Evolutionary conservation across 37 sponge, comb jelly and placozoan species (phyloP), one percentile per base, ranked within the genome.

Genomic region (Haliclona indistincta): DNA sequence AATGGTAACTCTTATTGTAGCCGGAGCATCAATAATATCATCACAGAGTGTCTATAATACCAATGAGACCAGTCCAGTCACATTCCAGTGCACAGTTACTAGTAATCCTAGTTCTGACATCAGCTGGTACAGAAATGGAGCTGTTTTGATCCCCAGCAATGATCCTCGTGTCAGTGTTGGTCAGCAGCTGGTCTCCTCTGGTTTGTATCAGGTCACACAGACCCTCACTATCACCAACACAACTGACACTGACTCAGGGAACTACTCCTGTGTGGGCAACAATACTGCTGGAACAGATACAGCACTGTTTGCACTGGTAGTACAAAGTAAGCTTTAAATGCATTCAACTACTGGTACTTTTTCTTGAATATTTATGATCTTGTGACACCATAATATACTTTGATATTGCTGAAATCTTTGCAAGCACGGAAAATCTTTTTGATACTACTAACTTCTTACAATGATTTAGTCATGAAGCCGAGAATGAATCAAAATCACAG

Each of bases 111-210:
- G 51, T 32, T 84, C 89, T 10, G 2, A 53, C 43, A 79, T 89
- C 74, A 79, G 75, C 26, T 89, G 89, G 89, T 78, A 54, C 25
- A 82, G 89, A 49, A 43, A 10, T n/a, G 42, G 61, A 19, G 71
- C 8, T 11, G n/a, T n/a, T n/a, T n/a, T n/a, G 0, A 10, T 34
- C 13, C 3, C 36, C 33, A 49, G 22, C 26, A 37, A 34, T 26
- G 54, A 33, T 36, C 8, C 68, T 22, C 42, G 68, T 7, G 8
- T 66, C 4, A 32, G 52, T 33, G 8, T 51, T 36, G n/a, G 17
- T 22, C 32, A 1, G 17, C 45, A 4, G n/a, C 1, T 23, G 33
- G 30, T 38, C 67, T 20, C 19, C 43, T 20, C 41, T 68, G 1
- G 4, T 2, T 39, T 32, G 38, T 43, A 68, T 40, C 17, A 3